Evolutionary conservation across 2,888 invertebrate genomes (phyloP).

Genomic region (Tinea pellionella): DNA sequence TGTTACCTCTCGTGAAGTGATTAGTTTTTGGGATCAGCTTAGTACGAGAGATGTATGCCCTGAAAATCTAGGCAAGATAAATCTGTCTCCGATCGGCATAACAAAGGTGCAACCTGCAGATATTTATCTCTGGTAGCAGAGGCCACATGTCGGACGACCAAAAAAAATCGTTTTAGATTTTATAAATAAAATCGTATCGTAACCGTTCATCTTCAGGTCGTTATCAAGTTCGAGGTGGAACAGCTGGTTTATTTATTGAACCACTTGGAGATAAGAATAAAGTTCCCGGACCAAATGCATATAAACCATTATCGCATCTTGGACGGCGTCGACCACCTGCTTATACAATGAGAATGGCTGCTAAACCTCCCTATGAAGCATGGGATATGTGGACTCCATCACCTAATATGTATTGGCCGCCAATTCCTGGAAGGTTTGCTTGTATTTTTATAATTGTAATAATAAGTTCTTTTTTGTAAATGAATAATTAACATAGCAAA

Average conservation of each 20-base stretch:
- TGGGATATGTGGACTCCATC: constrained; percentile 51
- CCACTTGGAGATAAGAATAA: constrained; percentile 22
- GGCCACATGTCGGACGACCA: too few relatives aligned
- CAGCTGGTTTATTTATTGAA: constrained; percentile 31
- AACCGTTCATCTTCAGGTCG: constrained; percentile 23
- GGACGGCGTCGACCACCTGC: constrained; percentile 31
- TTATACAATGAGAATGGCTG: constrained; percentile 32
- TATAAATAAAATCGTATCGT: too few relatives aligned
- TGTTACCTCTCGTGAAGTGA: too few relatives aligned
- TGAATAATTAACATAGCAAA: too few relatives aligned
- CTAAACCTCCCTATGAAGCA: constrained; percentile 33
- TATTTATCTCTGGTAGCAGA: too few relatives aligned
- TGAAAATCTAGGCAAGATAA: too few relatives aligned
- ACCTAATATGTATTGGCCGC: constrained; percentile 50
- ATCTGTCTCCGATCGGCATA: too few relatives aligned
- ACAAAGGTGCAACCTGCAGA: too few relatives aligned
- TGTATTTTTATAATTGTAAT: background rate
- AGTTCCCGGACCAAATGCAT: constrained; percentile 39
- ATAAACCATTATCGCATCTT: constrained; percentile 24
- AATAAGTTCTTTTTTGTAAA: too few relatives aligned
- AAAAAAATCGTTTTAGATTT: too few relatives aligned
- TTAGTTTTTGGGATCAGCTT: too few relatives aligned
- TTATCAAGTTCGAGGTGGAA: constrained; percentile 32
- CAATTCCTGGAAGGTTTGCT: constrained; percentile 29
- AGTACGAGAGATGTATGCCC: too few relatives aligned